A percentile compares a stretch with the other conserved stretches of the same genome.
Evolutionary conservation across 2,113 vertebrate genomes (phyloP).

Genomic region (Cochlearius cochlearius): DNA sequence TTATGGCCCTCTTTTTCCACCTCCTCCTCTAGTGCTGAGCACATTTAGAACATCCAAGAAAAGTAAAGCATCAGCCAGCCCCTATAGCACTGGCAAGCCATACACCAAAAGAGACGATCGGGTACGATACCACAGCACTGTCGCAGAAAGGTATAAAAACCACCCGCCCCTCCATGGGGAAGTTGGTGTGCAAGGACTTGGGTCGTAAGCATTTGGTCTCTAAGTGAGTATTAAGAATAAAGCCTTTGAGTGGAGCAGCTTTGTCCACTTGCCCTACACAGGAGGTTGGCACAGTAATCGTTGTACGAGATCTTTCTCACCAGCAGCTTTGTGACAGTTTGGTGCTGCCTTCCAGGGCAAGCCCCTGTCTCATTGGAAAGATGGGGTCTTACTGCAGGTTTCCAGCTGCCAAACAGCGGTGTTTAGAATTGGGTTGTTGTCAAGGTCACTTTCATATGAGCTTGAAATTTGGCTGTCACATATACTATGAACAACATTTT

Average conservation of each 20-base stretch:
- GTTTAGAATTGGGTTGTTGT: neutral
- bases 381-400: neutral
- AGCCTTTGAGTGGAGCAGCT: neutral
- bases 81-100: neutral
- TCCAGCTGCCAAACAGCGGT: neutral
- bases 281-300: neutral
- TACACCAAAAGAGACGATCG: fast-evolving
- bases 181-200: neutral
- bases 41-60: neutral
- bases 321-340: neutral
- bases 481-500: neutral
- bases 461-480: neutral
- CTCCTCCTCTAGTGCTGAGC: neutral
- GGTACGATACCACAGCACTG: neutral
- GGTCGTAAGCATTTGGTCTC: neutral
- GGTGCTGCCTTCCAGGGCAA: neutral
- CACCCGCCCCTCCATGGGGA: neutral
- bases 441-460: neutral
- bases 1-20: neutral
- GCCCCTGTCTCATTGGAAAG: neutral
- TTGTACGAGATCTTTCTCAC: neutral
- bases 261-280: neutral
- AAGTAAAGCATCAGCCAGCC: neutral
- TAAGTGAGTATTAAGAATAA: neutral
- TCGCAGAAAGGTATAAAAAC: neutral